A percentile compares a stretch with the other conserved stretches of the same genome.
Conservation (phyloP, 2,888 invertebrate genomes). For the Eueremaeus valkanovi region DNA sequence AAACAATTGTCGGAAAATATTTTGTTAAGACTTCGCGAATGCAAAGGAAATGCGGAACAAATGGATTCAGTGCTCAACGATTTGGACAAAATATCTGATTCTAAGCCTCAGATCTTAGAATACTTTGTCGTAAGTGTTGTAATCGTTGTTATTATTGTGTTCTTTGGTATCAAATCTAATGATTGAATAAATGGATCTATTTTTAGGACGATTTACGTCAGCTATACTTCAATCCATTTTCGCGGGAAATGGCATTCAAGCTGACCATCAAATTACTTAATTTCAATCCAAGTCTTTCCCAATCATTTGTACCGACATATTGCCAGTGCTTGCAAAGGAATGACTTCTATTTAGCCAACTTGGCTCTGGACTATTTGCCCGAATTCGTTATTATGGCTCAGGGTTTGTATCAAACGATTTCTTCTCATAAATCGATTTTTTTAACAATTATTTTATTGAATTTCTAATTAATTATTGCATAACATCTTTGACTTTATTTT, state of each 20-base stretch:
- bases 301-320: conserved; percentile 66
- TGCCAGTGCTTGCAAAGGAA: conserved; percentile 74
- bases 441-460: background rate
- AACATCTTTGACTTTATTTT: too few relatives aligned
- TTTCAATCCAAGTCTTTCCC: conserved; percentile 58
- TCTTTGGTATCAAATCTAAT: background rate
- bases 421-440: background rate
- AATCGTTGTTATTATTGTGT: background rate
- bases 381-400: conserved; percentile 78
- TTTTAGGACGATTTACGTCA: conserved; percentile 60
- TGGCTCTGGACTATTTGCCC: conserved; percentile 73
- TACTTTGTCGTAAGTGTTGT: conserved; percentile 57
- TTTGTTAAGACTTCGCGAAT: conserved; percentile 48
- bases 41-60: conserved; percentile 52
- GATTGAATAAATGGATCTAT: background rate
- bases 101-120: conserved; percentile 65
- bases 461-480: too few relatives aligned
- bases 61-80: conserved; percentile 66
- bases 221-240: conserved; percentile 60
- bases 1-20: conserved; percentile 25
- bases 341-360: conserved; percentile 71
- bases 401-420: too few relatives aligned
- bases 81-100: conserved; percentile 67
- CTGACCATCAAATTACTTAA: conserved; percentile 68
- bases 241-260: conserved; percentile 67